Percentiles rank a stretch among this genome's conserved stretches.
Evolutionary conservation across 2,113 vertebrate genomes (phyloP).

Genomic region (Climacteris rufus): DNA sequence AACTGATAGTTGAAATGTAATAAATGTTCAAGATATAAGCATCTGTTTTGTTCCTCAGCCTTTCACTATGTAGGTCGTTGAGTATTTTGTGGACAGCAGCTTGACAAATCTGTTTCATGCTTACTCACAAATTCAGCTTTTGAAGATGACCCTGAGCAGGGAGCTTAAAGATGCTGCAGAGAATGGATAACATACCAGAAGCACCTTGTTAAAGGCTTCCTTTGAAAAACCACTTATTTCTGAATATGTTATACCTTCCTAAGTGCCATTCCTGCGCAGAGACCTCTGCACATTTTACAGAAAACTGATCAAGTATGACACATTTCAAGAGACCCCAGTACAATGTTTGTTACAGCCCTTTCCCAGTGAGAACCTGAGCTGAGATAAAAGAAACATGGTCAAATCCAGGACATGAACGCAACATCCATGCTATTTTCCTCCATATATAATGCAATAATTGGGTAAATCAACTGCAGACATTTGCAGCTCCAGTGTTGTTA

Average conservation of each 20-base stretch:
- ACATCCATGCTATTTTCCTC: not conserved
- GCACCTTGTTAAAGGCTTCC: not conserved
- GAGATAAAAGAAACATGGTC: not conserved
- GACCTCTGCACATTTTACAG: not conserved
- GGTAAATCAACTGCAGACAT: not conserved
- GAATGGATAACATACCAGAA: not conserved
- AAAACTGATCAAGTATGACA: not conserved
- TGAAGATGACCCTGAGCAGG: not conserved
- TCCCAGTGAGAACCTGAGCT: not conserved
- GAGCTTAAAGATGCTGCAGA: not conserved
- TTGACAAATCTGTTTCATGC: conserved; percentile 9
- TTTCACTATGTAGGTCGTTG: not conserved
- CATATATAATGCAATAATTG: rapidly evolving
- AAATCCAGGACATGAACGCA: not conserved
- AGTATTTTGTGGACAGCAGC: not conserved
- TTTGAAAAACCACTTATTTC: not conserved
- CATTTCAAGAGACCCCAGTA: not conserved
- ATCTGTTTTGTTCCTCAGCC: not conserved
- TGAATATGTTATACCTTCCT: not conserved
- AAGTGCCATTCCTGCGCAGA: not conserved
- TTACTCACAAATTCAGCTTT: conserved; percentile 14
- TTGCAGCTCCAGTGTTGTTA: not conserved
- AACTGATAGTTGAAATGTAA: not conserved
- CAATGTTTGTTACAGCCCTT: not conserved
- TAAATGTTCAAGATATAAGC: not conserved